Percentiles rank a stretch among this genome's conserved stretches.
Evolutionary conservation across 2,113 vertebrate species (phyloP).

Genomic region (Dolichallabes microphthalmus): DNA sequence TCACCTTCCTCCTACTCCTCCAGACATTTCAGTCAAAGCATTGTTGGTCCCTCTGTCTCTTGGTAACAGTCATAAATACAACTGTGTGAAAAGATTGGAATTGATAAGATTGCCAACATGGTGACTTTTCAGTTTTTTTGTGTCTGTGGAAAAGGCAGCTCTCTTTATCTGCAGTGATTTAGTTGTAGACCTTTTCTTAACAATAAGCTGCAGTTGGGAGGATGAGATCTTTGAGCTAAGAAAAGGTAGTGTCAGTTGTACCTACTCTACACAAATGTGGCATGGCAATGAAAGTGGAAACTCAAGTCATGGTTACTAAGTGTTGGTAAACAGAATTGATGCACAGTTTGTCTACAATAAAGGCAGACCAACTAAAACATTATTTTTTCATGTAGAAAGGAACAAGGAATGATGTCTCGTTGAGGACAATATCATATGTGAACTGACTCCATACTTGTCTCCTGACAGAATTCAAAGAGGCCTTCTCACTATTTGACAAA

Average conservation of each 20-base stretch:
- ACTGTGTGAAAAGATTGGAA: conserved; percentile 15
- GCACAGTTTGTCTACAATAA: background rate
- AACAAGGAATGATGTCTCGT: background rate
- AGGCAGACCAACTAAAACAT: background rate
- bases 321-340: background rate
- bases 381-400: background rate
- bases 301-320: background rate
- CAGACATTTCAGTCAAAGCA: conserved; percentile 18
- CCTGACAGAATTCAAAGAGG: conserved; percentile 87
- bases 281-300: background rate
- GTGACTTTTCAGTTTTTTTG: background rate
- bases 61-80: conserved; percentile 16
- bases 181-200: background rate
- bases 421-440: background rate
- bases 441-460: background rate
- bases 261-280: no score
- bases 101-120: background rate
- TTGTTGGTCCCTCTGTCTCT: conserved; percentile 28
- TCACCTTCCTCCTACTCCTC: background rate
- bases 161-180: background rate
- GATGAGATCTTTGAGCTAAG: background rate
- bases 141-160: background rate
- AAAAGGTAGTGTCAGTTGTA: background rate
- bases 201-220: background rate
- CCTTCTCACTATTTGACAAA: conserved; percentile 91